phyloP scores from a whole-genome alignment of 2,797 vertebrate genomes.

The Natrix natrix region DNA sequence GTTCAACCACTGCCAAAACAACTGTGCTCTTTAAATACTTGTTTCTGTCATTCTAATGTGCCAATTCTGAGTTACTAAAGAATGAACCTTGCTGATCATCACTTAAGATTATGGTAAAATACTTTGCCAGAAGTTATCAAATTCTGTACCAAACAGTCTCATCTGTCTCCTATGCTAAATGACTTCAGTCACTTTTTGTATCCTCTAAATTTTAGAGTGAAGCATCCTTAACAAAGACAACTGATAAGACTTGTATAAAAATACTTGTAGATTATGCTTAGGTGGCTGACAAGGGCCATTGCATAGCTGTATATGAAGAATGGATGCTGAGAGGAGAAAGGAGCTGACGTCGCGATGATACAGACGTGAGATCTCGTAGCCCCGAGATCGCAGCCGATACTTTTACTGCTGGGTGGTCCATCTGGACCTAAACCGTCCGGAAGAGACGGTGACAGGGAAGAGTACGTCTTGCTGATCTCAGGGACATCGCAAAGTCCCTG shows the following conservation, averaged over 20 bases:
- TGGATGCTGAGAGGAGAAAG: not conserved
- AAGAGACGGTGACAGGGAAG: too few relatives aligned
- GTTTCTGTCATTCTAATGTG: not conserved
- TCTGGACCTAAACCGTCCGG: too few relatives aligned
- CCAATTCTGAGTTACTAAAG: not conserved
- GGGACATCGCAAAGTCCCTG: too few relatives aligned
- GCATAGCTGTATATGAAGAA: not conserved
- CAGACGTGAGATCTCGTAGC: too few relatives aligned
- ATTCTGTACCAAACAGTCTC: not conserved
- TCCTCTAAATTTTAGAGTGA: not conserved
- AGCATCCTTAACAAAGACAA: not conserved
- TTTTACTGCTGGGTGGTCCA: too few relatives aligned
- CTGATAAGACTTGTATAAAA: not conserved
- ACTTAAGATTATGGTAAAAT: not conserved
- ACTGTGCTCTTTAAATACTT: not conserved
- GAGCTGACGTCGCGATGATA: too few relatives aligned
- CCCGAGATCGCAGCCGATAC: too few relatives aligned
- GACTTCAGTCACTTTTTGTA: not conserved
- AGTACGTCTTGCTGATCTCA: too few relatives aligned
- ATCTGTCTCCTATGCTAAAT: not conserved
- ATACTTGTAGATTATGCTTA: not conserved
- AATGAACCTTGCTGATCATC: not conserved
- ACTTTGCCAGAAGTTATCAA: not conserved
- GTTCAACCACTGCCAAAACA: not conserved
- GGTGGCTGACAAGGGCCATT: not conserved